Evolutionary conservation across 2,113 vertebrate genomes (phyloP).

Genomic region (Leptodactylus fuscus): DNA sequence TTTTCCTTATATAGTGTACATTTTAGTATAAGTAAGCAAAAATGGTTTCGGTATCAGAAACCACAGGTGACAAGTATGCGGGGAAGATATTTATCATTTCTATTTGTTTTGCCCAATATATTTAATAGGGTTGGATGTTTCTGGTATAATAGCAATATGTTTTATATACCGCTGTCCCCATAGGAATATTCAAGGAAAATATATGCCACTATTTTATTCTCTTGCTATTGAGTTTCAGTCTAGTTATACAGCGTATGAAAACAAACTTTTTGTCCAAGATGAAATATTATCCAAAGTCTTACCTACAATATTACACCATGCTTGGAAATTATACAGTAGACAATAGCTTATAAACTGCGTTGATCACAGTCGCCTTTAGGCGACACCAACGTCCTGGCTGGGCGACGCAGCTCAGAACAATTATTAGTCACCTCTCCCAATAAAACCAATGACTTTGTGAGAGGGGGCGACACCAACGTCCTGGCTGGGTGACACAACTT

Average conservation of each 20-base stretch:
- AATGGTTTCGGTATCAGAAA: neutral
- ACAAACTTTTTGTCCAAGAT: slow-evolving; percentile 38
- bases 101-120: slow-evolving; percentile 2
- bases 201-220: slow-evolving; percentile 39
- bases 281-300: slow-evolving; percentile 9
- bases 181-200: slow-evolving; percentile 18
- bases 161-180: slow-evolving; percentile 21
- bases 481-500: neutral
- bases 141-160: neutral
- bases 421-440: too few relatives aligned
- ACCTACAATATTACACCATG: slow-evolving; percentile 2
- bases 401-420: too few relatives aligned
- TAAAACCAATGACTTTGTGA: too few relatives aligned
- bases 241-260: slow-evolving; percentile 24
- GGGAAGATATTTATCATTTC: slow-evolving; percentile 18
- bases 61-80: neutral
- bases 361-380: slow-evolving; percentile 2
- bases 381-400: too few relatives aligned
- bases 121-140: neutral
- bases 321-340: slow-evolving; percentile 38
- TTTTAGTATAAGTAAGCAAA: slow-evolving; percentile 6
- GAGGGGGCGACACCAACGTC: neutral
- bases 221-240: slow-evolving; percentile 45
- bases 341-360: slow-evolving; percentile 18
- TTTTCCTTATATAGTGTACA: neutral